Conservation (phyloP, 2,113 vertebrate genomes). For the Rattus norvegicus region DNA sequence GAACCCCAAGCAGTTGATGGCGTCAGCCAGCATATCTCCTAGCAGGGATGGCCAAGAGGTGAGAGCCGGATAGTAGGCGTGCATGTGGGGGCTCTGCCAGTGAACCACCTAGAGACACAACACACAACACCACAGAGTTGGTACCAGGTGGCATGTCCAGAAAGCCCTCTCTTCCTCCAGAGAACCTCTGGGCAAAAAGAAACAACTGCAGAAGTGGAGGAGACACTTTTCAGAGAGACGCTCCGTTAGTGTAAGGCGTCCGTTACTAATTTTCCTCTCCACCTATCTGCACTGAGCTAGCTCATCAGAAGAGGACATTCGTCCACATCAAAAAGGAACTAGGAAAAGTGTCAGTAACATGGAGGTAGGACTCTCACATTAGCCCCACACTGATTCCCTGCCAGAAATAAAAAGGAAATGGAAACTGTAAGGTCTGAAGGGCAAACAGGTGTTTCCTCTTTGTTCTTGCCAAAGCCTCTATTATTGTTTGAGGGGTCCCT, state of each 20-base stretch:
- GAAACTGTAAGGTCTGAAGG: not conserved
- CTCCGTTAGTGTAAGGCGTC: not conserved
- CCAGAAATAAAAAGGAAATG: not conserved
- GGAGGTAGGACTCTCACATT: not conserved
- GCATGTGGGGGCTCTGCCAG: slow-evolving; percentile 99
- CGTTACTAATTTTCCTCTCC: not conserved
- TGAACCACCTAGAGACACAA: slow-evolving; percentile 92
- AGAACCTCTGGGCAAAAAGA: not conserved
- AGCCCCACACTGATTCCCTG: not conserved
- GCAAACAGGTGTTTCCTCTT: not conserved
- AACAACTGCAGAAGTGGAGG: not conserved
- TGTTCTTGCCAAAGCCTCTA: not conserved
- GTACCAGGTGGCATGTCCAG: not conserved
- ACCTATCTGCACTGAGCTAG: not conserved
- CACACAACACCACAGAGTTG: not conserved
- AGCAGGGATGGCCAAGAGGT: slow-evolving; percentile 97
- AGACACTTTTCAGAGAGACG: not conserved
- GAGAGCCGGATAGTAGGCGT: slow-evolving; percentile 96
- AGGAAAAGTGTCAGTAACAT: not conserved
- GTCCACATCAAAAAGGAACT: not conserved
- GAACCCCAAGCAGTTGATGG: slow-evolving; percentile 98
- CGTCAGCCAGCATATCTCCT: slow-evolving; percentile 97
- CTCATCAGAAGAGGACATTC: not conserved
- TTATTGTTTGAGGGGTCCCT: not conserved
- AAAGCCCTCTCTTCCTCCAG: not conserved